Evolutionary conservation across 2,113 vertebrate species (phyloP).

Genomic region (Petrocephalus zakoni): DNA sequence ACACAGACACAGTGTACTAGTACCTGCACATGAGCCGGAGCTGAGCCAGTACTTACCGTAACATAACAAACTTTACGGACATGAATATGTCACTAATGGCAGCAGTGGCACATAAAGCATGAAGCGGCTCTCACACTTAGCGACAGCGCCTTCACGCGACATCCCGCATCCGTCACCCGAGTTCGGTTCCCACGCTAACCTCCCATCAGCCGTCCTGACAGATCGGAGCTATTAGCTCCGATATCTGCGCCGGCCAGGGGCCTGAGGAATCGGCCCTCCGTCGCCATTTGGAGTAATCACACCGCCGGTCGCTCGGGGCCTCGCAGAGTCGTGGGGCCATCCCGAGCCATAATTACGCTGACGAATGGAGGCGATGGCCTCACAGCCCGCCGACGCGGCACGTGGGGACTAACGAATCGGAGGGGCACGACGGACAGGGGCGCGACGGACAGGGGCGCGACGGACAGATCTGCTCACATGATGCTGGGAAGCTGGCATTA

Average conservation of each 20-base stretch:
- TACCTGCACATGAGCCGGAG: background rate
- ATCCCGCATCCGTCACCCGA: background rate
- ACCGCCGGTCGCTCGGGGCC: background rate
- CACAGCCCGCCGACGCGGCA: background rate
- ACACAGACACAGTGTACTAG: background rate
- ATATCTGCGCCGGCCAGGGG: background rate
- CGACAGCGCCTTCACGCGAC: too few relatives aligned
- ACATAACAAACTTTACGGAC: background rate
- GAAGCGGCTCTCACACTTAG: background rate
- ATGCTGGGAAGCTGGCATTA: background rate
- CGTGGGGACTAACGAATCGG: background rate
- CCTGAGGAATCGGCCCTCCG: constrained; percentile 10
- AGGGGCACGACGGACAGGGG: background rate
- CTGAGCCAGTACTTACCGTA: background rate
- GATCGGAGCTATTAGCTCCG: constrained; percentile 11
- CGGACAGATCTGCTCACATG: background rate
- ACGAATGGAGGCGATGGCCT: background rate
- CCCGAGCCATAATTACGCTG: constrained; percentile 6
- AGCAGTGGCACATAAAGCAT: too few relatives aligned
- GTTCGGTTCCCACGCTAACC: background rate
- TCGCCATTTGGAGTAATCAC: constrained; percentile 13
- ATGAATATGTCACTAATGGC: background rate
- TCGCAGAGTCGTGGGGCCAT: background rate
- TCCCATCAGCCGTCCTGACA: background rate
- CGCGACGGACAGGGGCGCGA: background rate